Evolutionary conservation across 2,797 vertebrate species (phyloP), one percentile per base, ranked within the genome.

Genomic region (Microctenopoma stevenorrisi): DNA sequence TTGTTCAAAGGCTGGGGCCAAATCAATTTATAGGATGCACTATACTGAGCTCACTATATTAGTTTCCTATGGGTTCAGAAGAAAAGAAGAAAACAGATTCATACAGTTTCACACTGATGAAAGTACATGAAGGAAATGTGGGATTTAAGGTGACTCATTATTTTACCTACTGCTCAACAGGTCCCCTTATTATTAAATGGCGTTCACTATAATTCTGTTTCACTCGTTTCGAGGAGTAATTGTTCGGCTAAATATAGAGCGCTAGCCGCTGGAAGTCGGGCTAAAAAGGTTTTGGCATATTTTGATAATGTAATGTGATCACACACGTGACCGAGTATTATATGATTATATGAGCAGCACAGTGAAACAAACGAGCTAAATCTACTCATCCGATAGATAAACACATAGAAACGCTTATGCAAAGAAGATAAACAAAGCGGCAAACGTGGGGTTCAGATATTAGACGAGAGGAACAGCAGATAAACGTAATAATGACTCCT

Each of bases 1-100:
- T 95, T 97, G 96, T 97, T 96, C 90, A 93, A 93, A 88, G 92
- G 72, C 84, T 83, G 93, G 94, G 94, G 93, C 90, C 81, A 88
- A 89, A 91, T 91, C 87, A 88, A 90, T 93, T 92, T 90, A 92
- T 90, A 88, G 88, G 86, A 88, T 75, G 83, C 86, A 84, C 83
- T 87, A 86, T 80, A 83, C 76, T 59, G 80, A 74, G 33, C 71
- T 66, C 70, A 18, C 59, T 75, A 69, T 74, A 85, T 89, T 80
- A 78, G 78, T 89, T 85, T 83, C 80, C 78, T 82, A 75, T 53
- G 72, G 79, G 76, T 83, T 79, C 62, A 67, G 54, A 70, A 79
- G 65, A 68, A 79, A 72, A 79, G 64, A 4, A 7, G 66, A 64
- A 59, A 62, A 26, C 14, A 13, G 49, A 71, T 71, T 77, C 76